Base-by-base conservation (phyloP, 2,888 invertebrate species). In the Tachina grossa region DNA sequence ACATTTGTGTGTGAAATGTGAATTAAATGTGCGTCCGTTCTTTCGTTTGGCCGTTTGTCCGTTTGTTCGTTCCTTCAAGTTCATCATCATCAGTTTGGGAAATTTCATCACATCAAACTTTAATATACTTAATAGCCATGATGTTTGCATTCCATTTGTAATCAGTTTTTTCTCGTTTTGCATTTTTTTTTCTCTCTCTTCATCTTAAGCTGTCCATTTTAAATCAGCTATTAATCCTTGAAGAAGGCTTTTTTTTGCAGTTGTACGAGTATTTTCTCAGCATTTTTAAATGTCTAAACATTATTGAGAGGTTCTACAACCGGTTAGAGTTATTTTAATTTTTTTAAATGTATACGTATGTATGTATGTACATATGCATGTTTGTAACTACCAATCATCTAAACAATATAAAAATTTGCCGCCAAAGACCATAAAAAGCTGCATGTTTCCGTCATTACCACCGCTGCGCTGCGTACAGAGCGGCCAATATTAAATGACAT, bases 61-160 rank as follows among this genome's bases (percentile, higher is more conserved):
- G 19, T 57, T 55, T n/a, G 47, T 47, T 49, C 51, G 9, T 74
- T 81, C 59, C 49, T 74, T 71, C 59, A 57, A 59, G 83, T 78
- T 83, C 77, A 59, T 77, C 77, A 59, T 77, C 83, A 83, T 59
- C 59, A 83, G 76, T 76, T 83, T 83, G 83, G 71, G 72, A 83
- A 83, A 85, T 83, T 66, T 83, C 85, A 76, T 83, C 85, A 83
- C 83, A 85, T 85, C 85, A 83, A 85, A 83, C 85, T 83, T 83
- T 85, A 85, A 85, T 85, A 83, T 79, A 83, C 75, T 85, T 83
- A 85, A 83, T 83, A 76, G 83, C 85, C 75, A 85, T 83, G 75
- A 85, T 80, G 79, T 85, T 85, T 85, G 85, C 85, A 83, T 85
- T 85, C 85, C 85, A 85, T 83, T 85, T 76, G 75, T 76, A 79